Percentiles rank a stretch among this genome's conserved stretches.
Evolutionary conservation across 2,888 invertebrate species (phyloP).

Genomic region (Byasa hedistus): DNA sequence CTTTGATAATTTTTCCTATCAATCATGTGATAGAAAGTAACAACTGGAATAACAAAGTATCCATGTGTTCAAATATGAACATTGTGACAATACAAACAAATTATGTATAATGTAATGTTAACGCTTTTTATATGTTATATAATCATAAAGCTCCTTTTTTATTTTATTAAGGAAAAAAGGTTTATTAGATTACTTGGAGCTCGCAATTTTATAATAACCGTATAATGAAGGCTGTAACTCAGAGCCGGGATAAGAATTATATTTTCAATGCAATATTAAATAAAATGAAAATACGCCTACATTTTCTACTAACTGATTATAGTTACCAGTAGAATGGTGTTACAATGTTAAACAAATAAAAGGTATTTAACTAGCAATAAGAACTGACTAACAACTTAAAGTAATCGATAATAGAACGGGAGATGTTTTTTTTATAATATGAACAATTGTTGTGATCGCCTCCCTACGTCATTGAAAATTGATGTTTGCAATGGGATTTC

Average conservation of each 20-base stretch:
- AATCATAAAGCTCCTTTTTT: conserved; percentile 4
- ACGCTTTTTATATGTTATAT: neutral
- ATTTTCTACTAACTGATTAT: conserved; percentile 5
- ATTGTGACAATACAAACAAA: neutral
- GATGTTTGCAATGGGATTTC: neutral
- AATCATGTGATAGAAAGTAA: too few species aligned
- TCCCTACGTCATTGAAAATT: neutral
- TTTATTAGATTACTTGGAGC: conserved; percentile 23
- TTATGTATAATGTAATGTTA: neutral
- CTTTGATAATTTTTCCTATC: too few species aligned
- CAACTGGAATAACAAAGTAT: too few species aligned
- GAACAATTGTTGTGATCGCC: too few species aligned
- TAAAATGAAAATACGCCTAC: conserved; percentile 16
- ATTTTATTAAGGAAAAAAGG: conserved; percentile 28
- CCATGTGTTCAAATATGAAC: too few species aligned
- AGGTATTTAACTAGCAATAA: neutral
- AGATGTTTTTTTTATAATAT: neutral
- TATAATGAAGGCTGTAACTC: conserved; percentile 26
- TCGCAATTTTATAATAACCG: conserved; percentile 26
- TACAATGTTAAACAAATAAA: neutral
- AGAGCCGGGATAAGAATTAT: conserved; percentile 21
- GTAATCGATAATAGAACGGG: neutral
- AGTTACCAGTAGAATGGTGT: neutral
- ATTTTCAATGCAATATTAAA: conserved; percentile 9
- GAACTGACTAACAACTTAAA: neutral